phyloP scores from a whole-genome alignment of 92 coral and sea anemone species.

The Palythoa grandiflora region DNA sequence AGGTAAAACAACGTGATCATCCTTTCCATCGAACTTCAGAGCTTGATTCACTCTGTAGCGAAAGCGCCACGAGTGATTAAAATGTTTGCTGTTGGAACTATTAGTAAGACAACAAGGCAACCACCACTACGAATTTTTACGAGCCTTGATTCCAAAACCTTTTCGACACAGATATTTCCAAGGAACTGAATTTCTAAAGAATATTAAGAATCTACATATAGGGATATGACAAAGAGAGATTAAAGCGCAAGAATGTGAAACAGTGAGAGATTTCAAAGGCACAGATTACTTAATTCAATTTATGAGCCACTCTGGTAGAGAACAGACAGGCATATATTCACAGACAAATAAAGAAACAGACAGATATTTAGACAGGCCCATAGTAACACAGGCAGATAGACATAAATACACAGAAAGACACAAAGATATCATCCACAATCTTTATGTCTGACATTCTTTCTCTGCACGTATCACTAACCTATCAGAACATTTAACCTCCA shows the following conservation, averaged over 20 bases:
- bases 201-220: background rate
- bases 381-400: background rate
- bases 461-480: conserved; percentile 63
- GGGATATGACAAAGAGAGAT: background rate
- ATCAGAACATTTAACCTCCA: conserved; percentile 90
- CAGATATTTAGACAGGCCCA: too few species aligned
- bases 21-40: conserved; percentile 87
- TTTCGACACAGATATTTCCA: background rate
- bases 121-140: too few species aligned
- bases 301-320: too few species aligned
- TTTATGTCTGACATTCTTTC: background rate
- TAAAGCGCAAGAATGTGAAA: background rate
- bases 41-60: conserved; percentile 83
- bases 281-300: too few species aligned
- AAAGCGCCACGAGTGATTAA: background rate
- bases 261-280: background rate
- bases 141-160: background rate
- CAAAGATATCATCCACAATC: background rate
- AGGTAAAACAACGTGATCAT: conserved; percentile 85
- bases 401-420: too few species aligned
- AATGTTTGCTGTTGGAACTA: background rate
- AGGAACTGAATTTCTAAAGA: background rate
- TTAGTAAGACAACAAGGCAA: background rate
- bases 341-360: too few species aligned
- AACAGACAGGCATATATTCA: too few species aligned